Evolutionary conservation across 37 sponge, comb jelly and placozoan genomes (phyloP), one percentile per base, ranked within the genome.

Genomic region (Theonella swinhoei): DNA sequence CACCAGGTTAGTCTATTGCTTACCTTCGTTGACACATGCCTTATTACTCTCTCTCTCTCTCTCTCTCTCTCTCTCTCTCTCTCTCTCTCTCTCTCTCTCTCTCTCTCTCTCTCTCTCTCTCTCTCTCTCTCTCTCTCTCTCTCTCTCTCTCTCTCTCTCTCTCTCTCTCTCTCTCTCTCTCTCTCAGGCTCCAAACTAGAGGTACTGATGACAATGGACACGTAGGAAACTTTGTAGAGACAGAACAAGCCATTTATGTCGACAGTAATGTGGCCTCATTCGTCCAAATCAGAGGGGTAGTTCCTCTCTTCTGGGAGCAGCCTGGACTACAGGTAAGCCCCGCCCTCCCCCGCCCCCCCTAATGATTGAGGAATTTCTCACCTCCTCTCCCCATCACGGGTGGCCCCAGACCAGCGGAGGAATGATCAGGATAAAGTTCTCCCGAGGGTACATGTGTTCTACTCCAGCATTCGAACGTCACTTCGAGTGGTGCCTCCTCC

Each of bases 301-400:
- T 99, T 4, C 99, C 99, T 26, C 89, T 99, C 58, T 99, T 99
- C 85, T 99, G 99, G 99, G 92, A 96, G 34, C 99, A 99, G 75
- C 71, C 92, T 7, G 94, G 94, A 4, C 79, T 95, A 17, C 94
- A 90, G 80, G 95, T 87, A n/a, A 73, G 74, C 23, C 54, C 54
- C 54, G 11, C 54, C 54, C 14, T 47, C 54, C 54, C 54, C 14
- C 54, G 7, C 54, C 14, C 54, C 14, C 54, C 14, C 54, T 47
- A 47, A 47, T 47, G 14, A 47, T 47, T 7, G 54, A 47, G 54
- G 7, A 47, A 14, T 37, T 71, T 38, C 11, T 32, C 3, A n/a
- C n/a, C n/a, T n/a, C n/a, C n/a, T n/a, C n/a, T n/a, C n/a, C n/a
- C n/a, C n/a, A n/a, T n/a, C 34, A 37, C 0, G 25, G 23, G 34